phyloP scores from a whole-genome alignment of 1,140 invertebrate species.

The Trachymyrmex septentrionalis region DNA sequence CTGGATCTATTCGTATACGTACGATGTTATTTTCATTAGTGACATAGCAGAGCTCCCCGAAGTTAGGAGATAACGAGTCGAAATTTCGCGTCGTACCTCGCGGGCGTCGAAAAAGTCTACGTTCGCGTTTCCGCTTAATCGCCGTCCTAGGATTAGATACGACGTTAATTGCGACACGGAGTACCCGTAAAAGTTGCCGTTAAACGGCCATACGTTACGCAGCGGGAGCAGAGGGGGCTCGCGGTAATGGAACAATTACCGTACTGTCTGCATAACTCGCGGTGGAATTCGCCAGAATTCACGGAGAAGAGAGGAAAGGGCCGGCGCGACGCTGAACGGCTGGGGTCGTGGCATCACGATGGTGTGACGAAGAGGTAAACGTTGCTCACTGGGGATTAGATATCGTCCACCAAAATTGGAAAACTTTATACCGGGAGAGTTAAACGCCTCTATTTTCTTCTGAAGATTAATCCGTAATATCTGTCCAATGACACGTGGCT shows the following conservation, averaged over 20 bases:
- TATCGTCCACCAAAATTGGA: slow-evolving; percentile 56
- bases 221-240: background rate
- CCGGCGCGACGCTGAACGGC: slow-evolving; percentile 2
- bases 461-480: slow-evolving; percentile 48
- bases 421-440: slow-evolving; percentile 45
- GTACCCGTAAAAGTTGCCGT: slow-evolving; percentile 62
- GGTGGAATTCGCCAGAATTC: slow-evolving; percentile 60
- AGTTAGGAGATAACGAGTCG: slow-evolving; percentile 30
- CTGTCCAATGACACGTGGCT: slow-evolving; percentile 33
- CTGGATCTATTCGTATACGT: background rate
- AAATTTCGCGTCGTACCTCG: slow-evolving; percentile 20
- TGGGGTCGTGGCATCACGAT: slow-evolving; percentile 38
- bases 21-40: slow-evolving; percentile 37
- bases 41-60: background rate
- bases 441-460: slow-evolving; percentile 37
- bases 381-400: slow-evolving; percentile 54
- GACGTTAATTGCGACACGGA: slow-evolving; percentile 51
- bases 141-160: slow-evolving; percentile 19
- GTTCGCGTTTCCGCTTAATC: slow-evolving; percentile 50
- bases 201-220: slow-evolving; percentile 55
- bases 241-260: slow-evolving; percentile 65
- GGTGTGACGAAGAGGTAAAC: slow-evolving; percentile 59
- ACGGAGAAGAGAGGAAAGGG: slow-evolving; percentile 14
- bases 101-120: slow-evolving; percentile 33
- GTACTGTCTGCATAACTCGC: slow-evolving; percentile 62